phyloP scores from a whole-genome alignment of 2,888 invertebrate genomes.

The Spodoptera littoralis region DNA sequence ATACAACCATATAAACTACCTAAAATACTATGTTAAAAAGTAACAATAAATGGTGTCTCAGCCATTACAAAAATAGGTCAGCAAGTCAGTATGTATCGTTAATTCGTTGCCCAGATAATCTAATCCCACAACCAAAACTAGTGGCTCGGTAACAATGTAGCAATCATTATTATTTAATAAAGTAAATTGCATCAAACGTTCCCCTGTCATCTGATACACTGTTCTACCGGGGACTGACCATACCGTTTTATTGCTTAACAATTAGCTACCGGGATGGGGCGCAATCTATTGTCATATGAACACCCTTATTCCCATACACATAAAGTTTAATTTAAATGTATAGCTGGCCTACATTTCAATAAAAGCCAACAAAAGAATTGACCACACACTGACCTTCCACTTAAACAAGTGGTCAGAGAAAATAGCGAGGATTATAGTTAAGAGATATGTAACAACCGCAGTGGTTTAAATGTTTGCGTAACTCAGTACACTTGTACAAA shows the following conservation, averaged over 20 bases:
- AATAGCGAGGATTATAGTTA: slow-evolving; percentile 54
- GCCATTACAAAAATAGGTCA: too few species aligned
- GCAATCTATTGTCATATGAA: slow-evolving; percentile 36
- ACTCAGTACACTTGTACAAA: slow-evolving; percentile 41
- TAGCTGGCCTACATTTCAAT: slow-evolving; percentile 8
- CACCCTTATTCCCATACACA: slow-evolving; percentile 42
- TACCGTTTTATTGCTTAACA: slow-evolving; percentile 81
- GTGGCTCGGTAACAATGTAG: slow-evolving; percentile 38
- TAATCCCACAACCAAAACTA: slow-evolving; percentile 38
- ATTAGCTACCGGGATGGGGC: slow-evolving; percentile 68
- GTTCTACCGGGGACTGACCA: slow-evolving; percentile 65
- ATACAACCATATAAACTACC: too few species aligned
- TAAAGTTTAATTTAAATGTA: slow-evolving; percentile 54
- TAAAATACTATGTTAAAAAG: too few species aligned
- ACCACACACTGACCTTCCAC: slow-evolving; percentile 71
- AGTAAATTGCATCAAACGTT: slow-evolving; percentile 67
- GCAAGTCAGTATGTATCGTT: neutral
- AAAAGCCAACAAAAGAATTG: slow-evolving; percentile 60
- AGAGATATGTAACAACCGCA: slow-evolving; percentile 26
- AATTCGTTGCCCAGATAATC: neutral
- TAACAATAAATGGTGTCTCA: too few species aligned
- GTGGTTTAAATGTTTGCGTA: slow-evolving; percentile 36
- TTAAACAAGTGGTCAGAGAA: slow-evolving; percentile 71
- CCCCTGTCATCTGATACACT: slow-evolving; percentile 54
- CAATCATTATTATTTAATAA: slow-evolving; percentile 72